Evolutionary conservation across 1,140 invertebrate genomes (phyloP), one percentile per base, ranked within the genome.

Genomic region (Myzus persicae): DNA sequence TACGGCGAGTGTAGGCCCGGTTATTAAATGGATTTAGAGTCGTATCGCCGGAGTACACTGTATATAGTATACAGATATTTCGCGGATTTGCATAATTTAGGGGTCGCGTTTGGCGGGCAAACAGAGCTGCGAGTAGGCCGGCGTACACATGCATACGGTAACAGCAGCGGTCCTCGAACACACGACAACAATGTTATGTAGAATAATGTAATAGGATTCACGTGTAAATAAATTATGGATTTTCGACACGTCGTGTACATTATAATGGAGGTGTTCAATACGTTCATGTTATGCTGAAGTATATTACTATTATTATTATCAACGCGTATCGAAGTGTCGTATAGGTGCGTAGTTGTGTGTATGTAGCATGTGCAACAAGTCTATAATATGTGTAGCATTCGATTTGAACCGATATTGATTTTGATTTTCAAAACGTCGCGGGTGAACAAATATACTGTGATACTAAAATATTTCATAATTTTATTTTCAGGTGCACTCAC

Each of bases 71-170:
- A 87, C 42, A n/a, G 26, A 44, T 87, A 44, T n/a, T 84, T 44
- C 84, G 42, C 24, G 84, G 42, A 87, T 87, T 87, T 87, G 84
- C 84, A 87, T 87, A 87, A 87, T 87, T 87, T 87, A 87, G 84
- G 84, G 84, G 40, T 46, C 84, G 84, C 84, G 84, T 87, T 87
- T 40, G 82, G 82, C 82, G 38, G 82, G 82, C 84, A 87, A 87
- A 87, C 31, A 87, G 82, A 40, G 82, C 38, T 38, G 76, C 76
- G 22, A 76, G 14, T 76, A 22, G 82, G 82, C 11, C 40, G 82
- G 9, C 24, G 24, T 84, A 26, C 22, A 84, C 24, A 84, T 7
- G 81, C 36, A 82, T 81, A 81, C 36, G 31, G 11, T 82, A 8
- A 42, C 38, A 84, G 8, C 36, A 24, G 22, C 38, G 38, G 82